phyloP scores from a whole-genome alignment of 2,113 vertebrate genomes.

The Mola mola region DNA sequence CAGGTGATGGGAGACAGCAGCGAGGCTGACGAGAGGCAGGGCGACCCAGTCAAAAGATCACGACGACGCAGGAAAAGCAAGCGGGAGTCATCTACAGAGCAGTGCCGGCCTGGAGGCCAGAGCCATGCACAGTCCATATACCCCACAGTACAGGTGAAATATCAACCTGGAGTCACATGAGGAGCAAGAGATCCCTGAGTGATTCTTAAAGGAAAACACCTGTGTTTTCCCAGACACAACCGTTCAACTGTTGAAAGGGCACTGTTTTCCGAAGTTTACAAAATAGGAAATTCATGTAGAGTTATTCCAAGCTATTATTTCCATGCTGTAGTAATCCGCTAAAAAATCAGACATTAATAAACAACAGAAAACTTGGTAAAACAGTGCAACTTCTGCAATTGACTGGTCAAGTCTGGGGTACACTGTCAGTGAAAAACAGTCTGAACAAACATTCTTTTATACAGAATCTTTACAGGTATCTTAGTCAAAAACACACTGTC shows the following conservation, averaged over 20 bases:
- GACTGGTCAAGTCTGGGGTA: too few species aligned
- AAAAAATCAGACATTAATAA: too few species aligned
- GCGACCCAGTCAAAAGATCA: slow-evolving; percentile 78
- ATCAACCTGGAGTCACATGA: neutral
- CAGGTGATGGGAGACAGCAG: slow-evolving; percentile 89
- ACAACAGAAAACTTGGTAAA: too few species aligned
- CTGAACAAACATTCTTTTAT: too few species aligned
- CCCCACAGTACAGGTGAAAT: slow-evolving; percentile 64
- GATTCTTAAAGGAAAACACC: neutral
- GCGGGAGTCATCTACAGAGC: slow-evolving; percentile 73
- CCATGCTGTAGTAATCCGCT: too few species aligned
- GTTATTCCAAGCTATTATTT: too few species aligned
- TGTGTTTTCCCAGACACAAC: neutral
- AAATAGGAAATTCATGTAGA: too few species aligned
- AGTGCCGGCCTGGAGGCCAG: slow-evolving; percentile 48
- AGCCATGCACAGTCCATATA: slow-evolving; percentile 53
- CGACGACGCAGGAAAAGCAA: slow-evolving; percentile 86
- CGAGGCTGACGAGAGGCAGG: slow-evolving; percentile 85
- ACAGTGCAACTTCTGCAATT: too few species aligned
- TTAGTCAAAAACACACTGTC: too few species aligned
- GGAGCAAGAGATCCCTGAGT: neutral
- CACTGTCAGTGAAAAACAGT: too few species aligned
- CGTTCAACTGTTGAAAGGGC: neutral
- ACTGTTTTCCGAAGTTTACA: slow-evolving; percentile 44
- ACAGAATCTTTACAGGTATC: too few species aligned